Evolutionary conservation across 2,797 vertebrate genomes (phyloP).

Genomic region (Pangasius larnaudii): DNA sequence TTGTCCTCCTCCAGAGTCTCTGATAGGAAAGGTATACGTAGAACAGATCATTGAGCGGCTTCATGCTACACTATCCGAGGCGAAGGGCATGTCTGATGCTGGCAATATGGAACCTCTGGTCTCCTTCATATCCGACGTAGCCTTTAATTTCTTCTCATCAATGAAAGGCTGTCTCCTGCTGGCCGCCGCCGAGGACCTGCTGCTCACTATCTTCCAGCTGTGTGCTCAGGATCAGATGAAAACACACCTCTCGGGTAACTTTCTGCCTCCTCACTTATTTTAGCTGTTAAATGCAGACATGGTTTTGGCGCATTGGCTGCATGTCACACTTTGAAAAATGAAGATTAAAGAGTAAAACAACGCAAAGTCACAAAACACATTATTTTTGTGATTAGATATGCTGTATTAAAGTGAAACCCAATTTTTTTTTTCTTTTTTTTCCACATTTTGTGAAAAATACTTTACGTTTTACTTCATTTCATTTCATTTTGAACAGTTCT

Average conservation of each 20-base stretch:
- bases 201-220: constrained; percentile 91
- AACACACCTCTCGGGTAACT: constrained; percentile 85
- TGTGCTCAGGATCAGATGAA: constrained; percentile 85
- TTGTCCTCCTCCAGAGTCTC: constrained; percentile 75
- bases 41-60: constrained; percentile 91
- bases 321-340: not conserved
- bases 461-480: not conserved
- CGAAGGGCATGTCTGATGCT: constrained; percentile 86
- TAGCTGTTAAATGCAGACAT: not conserved
- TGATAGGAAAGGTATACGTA: constrained; percentile 87
- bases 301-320: not conserved
- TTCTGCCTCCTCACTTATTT: not conserved
- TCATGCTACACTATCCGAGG: constrained; percentile 86
- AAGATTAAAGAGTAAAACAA: not conserved
- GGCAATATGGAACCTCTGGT: constrained; percentile 86
- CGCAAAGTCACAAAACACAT: not conserved
- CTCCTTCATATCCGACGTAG: constrained; percentile 92
- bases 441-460: not conserved
- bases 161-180: constrained; percentile 85
- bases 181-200: constrained; percentile 88
- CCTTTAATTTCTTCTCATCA: constrained; percentile 90
- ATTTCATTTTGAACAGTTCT: not conserved
- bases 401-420: not conserved
- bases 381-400: not conserved
- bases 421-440: not conserved